Evolutionary conservation across 2,888 invertebrate species (phyloP), one percentile per base, ranked within the genome.

Genomic region (Eristalinus sepulchralis): DNA sequence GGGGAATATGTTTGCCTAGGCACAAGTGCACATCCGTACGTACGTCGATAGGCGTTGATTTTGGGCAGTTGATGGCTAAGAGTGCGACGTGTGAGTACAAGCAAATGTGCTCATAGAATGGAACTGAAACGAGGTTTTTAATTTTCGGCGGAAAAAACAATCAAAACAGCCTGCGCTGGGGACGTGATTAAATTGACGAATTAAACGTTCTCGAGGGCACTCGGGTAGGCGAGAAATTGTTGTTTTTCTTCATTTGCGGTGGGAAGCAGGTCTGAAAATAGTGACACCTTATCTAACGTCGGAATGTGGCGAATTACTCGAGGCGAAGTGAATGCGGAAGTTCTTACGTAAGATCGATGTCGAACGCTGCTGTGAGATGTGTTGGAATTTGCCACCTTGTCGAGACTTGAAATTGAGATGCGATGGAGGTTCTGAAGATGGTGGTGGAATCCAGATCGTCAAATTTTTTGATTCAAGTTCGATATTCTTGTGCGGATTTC

Each of bases 271-370:
- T 47, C 47, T 47, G 6, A 17, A 9, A n/a, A 17, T 8, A n/a
- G 17, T 17, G 17, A 6, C 47, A 47, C 47, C 47, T 47, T 47
- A 47, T 47, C 47, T 47, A 47, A 47, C 47, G 17, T 8, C 17
- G 36, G 60, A 27, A 9, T 47, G 27, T 34, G 47, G 39, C 39
- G 31, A 71, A 39, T 27, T 60, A 17, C 39, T 60, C 60, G 36
- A 20, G 60, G 17, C 20, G 27, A 20, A 11, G 13, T 13, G 39
- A 71, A 71, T 71, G 71, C 71, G 71, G 60, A 71, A 60, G 71
- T 60, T 6, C 13, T 13, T 70, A 27, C 59, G 47, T 17, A 47
- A 47, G 47, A 47, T 17, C 8, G 47, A 47, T 47, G 47, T 17
- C 39, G 47, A 17, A 8, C 17, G 5, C 6, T 47, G n/a, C 17